phyloP scores from a whole-genome alignment of 2,113 vertebrate species.

The Lonchura striata region DNA sequence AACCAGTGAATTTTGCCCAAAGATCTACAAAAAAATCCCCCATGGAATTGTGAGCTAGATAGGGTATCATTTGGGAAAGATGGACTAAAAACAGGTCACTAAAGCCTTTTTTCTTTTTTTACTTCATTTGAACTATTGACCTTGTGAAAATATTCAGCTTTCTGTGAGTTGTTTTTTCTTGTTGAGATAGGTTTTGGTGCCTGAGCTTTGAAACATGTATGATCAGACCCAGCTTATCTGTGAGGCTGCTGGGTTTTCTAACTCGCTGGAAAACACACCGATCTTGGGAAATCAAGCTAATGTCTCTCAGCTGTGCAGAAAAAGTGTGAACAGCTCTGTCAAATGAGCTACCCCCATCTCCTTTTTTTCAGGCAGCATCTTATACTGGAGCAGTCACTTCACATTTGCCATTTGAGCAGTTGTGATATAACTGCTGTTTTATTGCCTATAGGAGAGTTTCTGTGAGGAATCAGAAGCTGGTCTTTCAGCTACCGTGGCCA shows the following conservation, averaged over 20 bases:
- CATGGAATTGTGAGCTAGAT: not conserved
- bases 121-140: slow-evolving; percentile 64
- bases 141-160: slow-evolving; percentile 50
- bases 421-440: slow-evolving; percentile 67
- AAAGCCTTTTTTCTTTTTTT: not conserved
- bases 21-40: not conserved
- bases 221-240: slow-evolving; percentile 51
- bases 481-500: slow-evolving; percentile 48
- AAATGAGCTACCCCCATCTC: slow-evolving; percentile 69
- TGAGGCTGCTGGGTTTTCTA: slow-evolving; percentile 52
- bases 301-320: slow-evolving; percentile 75
- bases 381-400: slow-evolving; percentile 74
- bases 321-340: slow-evolving; percentile 82
- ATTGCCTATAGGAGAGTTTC: slow-evolving; percentile 70
- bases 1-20: not conserved
- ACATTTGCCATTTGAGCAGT: slow-evolving; percentile 72
- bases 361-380: slow-evolving; percentile 61
- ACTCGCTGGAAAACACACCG: slow-evolving; percentile 60
- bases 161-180: not conserved
- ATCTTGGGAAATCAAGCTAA: slow-evolving; percentile 73
- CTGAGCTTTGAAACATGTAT: slow-evolving; percentile 62
- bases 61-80: not conserved
- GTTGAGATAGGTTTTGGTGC: slow-evolving; percentile 43
- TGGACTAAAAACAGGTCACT: not conserved
- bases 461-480: slow-evolving; percentile 55